These are phyloP conservation scores for Morpho helenor DNA, from an alignment of 2,888 invertebrate species.

Conservation along the genomic window DNA sequence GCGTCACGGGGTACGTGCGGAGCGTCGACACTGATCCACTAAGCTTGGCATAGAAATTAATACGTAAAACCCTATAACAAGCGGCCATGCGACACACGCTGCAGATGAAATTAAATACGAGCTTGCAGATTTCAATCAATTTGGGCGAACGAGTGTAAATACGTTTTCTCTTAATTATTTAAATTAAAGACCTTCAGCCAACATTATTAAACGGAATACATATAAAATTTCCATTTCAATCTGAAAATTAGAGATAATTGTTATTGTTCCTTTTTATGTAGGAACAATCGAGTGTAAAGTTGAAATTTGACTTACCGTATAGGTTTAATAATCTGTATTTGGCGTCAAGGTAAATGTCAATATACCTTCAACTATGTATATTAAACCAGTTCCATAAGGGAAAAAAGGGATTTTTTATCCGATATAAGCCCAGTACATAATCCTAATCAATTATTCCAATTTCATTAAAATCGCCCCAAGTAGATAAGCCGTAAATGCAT, in stretches of 20 bases:
- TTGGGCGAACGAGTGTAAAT: conserved; percentile 1
- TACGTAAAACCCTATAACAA: conserved; percentile 49
- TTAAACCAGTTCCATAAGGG: too few relatives aligned
- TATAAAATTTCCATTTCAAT: background rate
- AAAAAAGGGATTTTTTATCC: too few relatives aligned
- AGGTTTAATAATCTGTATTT: too few relatives aligned
- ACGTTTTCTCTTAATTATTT: background rate
- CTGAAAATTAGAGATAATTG: background rate
- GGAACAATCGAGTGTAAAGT: too few relatives aligned
- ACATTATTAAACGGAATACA: background rate
- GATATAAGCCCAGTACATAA: too few relatives aligned
- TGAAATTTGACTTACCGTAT: too few relatives aligned
- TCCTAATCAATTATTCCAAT: too few relatives aligned
- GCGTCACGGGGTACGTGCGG: conserved; percentile 66
- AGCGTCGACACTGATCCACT: conserved; percentile 67
- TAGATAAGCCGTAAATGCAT: too few relatives aligned
- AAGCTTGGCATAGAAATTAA: conserved; percentile 70
- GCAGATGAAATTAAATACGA: conserved; percentile 20
- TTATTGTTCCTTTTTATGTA: background rate
- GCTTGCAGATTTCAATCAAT: conserved; percentile 5
- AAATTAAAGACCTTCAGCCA: background rate
- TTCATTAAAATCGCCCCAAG: too few relatives aligned
- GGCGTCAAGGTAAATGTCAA: too few relatives aligned
- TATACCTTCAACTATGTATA: too few relatives aligned
- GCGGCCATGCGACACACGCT: conserved; percentile 41